Evolutionary conservation across 2,113 vertebrate species (phyloP), one percentile per base, ranked within the genome.

Genomic region (Planiliza haematocheilus): DNA sequence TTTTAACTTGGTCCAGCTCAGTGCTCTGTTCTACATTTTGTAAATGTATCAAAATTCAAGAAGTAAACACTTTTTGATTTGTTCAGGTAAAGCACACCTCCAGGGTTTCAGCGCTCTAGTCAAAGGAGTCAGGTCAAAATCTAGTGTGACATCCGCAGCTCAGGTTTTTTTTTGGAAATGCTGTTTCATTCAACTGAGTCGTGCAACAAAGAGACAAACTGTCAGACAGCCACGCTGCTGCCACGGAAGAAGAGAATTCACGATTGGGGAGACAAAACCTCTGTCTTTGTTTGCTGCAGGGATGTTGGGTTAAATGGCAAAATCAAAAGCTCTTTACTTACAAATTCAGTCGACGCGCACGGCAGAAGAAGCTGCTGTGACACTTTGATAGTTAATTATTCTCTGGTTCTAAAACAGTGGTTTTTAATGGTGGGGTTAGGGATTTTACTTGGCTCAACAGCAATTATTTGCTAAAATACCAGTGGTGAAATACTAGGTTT

Each of bases 341-440:
- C 38, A 67, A 37, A 68, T 67, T 51, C 77, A 51, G 50, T 21
- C 57, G 14, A 73, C 24, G 24, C 21, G 30, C 12, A 8, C 8
- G 36, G 36, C n/a, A 62, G 18, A 43, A 57, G 61, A 79, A 61
- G 59, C 59, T 24, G 17, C 24, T 64, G 41, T 82, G 79, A 72
- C 77, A 82, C 61, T 66, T 82, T n/a, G 58, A 83, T 63, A 80
- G 58, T 59, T 72, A 89, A 91, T 83, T 84, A 83, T 68, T 81
- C 58, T 18, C 17, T 21, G n/a, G 38, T 61, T 78, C 41, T 73
- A 36, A 77, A 63, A 74, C 49, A 45, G 65, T 18, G 12, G 42
- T 45, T 71, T 30, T 5, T 70, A 72, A 58, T 52, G 13, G 38
- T 10, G 42, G 30, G 50, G 37, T 58, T 34, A 69, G 13, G 70